Evolutionary conservation across 2,888 invertebrate genomes (phyloP).

Genomic region (Pheosia tremula): DNA sequence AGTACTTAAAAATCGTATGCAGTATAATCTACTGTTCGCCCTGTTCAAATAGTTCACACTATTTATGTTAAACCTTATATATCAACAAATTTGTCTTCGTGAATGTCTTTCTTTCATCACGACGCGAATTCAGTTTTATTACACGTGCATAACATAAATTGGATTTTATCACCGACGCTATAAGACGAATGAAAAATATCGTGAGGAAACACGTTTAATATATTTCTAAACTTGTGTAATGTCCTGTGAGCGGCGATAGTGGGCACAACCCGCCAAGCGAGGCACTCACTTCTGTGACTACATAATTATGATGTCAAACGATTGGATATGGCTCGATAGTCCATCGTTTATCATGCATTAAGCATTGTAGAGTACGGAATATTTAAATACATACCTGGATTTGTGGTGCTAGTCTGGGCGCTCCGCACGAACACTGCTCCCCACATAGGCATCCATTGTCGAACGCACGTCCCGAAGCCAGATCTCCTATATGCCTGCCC

Average conservation of each 20-base stretch:
- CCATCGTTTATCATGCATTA: neutral
- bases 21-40: too few relatives aligned
- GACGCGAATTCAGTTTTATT: neutral
- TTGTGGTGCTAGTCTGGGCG: constrained; percentile 78
- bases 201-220: constrained; percentile 3
- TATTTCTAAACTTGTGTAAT: neutral
- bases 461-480: constrained; percentile 97
- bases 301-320: constrained; percentile 6
- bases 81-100: too few relatives aligned
- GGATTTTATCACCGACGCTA: neutral
- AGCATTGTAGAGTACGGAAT: constrained; percentile 1
- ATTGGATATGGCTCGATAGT: neutral
- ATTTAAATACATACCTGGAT: constrained; percentile 62
- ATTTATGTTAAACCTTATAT: too few relatives aligned
- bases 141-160: neutral
- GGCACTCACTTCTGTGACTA: neutral
- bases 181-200: neutral
- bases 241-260: constrained; percentile 1
- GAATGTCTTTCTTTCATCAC: neutral
- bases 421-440: constrained; percentile 87
- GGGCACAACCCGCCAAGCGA: neutral
- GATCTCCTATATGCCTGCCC: constrained; percentile 93
- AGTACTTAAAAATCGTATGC: too few relatives aligned
- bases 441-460: constrained; percentile 98
- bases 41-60: too few relatives aligned